Base-by-base conservation (phyloP, 2,888 invertebrate genomes). In the Drosophila anomalata region DNA sequence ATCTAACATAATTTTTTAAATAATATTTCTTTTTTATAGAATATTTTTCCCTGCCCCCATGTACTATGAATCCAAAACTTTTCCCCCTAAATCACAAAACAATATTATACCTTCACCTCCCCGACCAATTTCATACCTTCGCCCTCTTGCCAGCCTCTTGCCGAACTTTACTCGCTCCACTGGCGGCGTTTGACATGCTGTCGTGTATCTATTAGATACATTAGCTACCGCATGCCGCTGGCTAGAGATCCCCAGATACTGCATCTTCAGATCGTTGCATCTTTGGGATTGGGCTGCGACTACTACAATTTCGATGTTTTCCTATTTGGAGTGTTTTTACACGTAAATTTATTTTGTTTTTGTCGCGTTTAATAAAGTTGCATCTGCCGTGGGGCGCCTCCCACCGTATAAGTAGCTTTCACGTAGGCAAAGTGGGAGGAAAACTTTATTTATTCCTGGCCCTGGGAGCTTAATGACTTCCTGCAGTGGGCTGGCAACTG, bases 161-260 rank as follows among this genome's bases (percentile, higher is more conserved):
- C 22, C 22, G 42, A 42, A 47, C 46, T 48, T 58, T 66, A 59
- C 48, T 66, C 80, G 84, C 81, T 75, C 53, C 55, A 59, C 14
- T 80, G 84, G 63, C 47, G 62, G 76, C 81, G 53, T 55, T 73
- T 88, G 83, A 83, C 88, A 75, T 81, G 85, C 79, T 77, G 87
- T 84, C 87, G 72, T 88, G 89, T 84, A 84, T 87, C 88, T 84
- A 84, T 88, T 88, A 84, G 88, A 81, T 81, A 78, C 83, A 83
- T 88, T 88, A 83, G 83, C 88, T 73, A 73, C 78, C 61, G 66
- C 79, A 73, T 86, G 63, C 63, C 66, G 69, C 61, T 63, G 73
- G 67, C 79, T 48, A 41, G 67, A 17, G 24, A 33, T 48, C 63
- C 51, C 22, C 50, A 39, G 20, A 11, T 51, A 57, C 26, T 48